phyloP scores from a whole-genome alignment of 53 echinoderm and acorn worm species.

The Arbacia lixula region DNA sequence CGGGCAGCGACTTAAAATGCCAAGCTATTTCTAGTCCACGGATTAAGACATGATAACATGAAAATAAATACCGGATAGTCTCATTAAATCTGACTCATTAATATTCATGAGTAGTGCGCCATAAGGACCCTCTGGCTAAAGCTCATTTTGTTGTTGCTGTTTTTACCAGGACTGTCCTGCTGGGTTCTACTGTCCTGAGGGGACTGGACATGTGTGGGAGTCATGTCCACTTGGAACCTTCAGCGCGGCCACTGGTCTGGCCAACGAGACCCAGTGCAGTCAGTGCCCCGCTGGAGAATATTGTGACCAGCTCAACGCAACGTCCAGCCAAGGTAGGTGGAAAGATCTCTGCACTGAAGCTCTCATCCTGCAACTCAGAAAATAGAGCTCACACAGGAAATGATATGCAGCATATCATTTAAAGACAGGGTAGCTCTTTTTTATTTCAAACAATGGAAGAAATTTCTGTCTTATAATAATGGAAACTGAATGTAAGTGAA shows the following conservation, averaged over 20 bases:
- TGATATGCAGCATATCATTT: not conserved
- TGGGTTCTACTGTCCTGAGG: constrained; percentile 96
- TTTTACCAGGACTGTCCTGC: constrained; percentile 91
- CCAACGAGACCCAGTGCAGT: constrained; percentile 89
- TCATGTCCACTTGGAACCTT: constrained; percentile 90
- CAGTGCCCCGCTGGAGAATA: constrained; percentile 84
- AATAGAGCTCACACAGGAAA: not conserved
- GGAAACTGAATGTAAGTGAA: no score
- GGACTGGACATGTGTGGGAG: constrained; percentile 97
- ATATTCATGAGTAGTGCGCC: no score
- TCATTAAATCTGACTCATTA: no score
- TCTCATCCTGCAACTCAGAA: not conserved
- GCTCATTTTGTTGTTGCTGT: no score
- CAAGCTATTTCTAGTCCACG: no score
- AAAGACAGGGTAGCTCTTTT: no score
- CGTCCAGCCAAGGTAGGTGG: constrained; percentile 68
- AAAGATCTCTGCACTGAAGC: not conserved
- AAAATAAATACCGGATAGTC: no score
- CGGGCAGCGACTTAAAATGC: no score
- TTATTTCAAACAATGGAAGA: no score
- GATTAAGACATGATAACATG: no score
- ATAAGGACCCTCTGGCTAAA: no score
- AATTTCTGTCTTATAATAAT: no score
- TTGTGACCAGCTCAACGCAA: constrained; percentile 90
- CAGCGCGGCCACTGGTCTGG: constrained; percentile 82